phyloP scores from a whole-genome alignment of 2,797 vertebrate species.

The Brachyalestes nurse region DNA sequence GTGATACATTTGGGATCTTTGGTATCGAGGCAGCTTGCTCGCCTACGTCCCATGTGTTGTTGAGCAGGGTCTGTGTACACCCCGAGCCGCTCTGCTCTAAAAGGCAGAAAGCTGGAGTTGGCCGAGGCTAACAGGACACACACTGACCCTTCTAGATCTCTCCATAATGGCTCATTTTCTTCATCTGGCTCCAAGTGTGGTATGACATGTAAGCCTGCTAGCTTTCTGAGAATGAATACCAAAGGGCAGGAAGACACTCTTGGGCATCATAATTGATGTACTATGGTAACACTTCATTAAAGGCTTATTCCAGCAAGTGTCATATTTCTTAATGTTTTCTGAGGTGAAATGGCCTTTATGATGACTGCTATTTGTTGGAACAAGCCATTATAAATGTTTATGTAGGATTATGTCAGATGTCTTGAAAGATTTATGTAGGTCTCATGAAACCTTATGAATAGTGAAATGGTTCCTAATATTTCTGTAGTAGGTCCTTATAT shows the following conservation, averaged over 20 bases:
- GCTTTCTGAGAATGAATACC: slow-evolving; percentile 2
- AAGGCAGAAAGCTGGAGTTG: slow-evolving; percentile 35
- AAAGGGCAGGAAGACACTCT: not conserved
- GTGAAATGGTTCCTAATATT: too few species aligned
- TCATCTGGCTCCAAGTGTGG: not conserved
- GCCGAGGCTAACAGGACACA: slow-evolving; percentile 27
- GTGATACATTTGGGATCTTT: slow-evolving; percentile 56
- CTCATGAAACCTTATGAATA: too few species aligned
- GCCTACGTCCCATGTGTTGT: slow-evolving; percentile 61
- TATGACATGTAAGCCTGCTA: not conserved
- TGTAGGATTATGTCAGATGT: too few species aligned
- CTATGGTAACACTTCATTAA: too few species aligned
- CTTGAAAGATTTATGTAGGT: too few species aligned
- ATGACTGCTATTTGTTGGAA: too few species aligned
- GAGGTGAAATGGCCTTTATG: not conserved
- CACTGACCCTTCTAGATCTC: slow-evolving; percentile 17
- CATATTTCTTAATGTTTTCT: too few species aligned
- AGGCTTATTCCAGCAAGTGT: too few species aligned
- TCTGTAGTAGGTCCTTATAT: not conserved
- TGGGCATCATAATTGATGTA: too few species aligned
- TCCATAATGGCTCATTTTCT: not conserved
- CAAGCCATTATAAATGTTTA: too few species aligned
- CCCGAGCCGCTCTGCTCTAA: slow-evolving; percentile 34
- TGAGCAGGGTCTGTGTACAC: slow-evolving; percentile 47
- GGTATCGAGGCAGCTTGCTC: slow-evolving; percentile 59